Evolutionary conservation across 2,888 invertebrate species (phyloP).

Genomic region (Drosophila ezoana): DNA sequence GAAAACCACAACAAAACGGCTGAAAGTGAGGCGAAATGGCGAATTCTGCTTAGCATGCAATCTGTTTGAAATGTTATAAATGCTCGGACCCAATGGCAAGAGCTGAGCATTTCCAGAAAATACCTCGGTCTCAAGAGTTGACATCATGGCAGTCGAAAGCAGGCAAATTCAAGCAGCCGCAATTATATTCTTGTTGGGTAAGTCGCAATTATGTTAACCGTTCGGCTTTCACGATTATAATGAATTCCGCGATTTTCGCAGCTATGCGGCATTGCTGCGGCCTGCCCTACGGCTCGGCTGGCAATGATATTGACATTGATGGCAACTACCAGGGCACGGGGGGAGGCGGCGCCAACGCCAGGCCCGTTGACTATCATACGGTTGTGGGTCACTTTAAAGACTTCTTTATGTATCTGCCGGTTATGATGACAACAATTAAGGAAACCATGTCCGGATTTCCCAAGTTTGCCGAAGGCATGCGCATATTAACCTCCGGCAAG

Average conservation of each 20-base stretch:
- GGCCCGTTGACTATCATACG: constrained; percentile 77
- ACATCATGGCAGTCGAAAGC: constrained; percentile 51
- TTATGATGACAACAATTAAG: constrained; percentile 82
- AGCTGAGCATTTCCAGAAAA: constrained; percentile 53
- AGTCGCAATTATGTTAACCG: constrained; percentile 32
- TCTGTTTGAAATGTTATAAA: constrained; percentile 61
- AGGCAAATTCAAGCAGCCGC: constrained; percentile 41
- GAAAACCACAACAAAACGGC: constrained; percentile 33
- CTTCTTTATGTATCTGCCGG: constrained; percentile 83
- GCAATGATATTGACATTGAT: constrained; percentile 70
- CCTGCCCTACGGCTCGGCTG: constrained; percentile 45
- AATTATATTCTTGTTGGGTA: constrained; percentile 59
- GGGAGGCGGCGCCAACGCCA: constrained; percentile 11
- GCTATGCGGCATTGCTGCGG: constrained; percentile 35
- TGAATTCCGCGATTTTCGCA: constrained; percentile 9
- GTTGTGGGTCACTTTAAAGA: constrained; percentile 82
- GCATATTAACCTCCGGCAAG: constrained; percentile 72
- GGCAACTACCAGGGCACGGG: constrained; percentile 33
- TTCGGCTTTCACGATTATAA: background rate
- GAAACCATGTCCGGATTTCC: constrained; percentile 83
- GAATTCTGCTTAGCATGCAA: constrained; percentile 64
- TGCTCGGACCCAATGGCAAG: constrained; percentile 37
- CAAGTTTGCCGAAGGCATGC: constrained; percentile 80
- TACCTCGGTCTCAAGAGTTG: constrained; percentile 15
- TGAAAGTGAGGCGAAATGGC: constrained; percentile 28